Evolutionary conservation across 2,113 vertebrate species (phyloP).

Genomic region (Marmota flaviventris): DNA sequence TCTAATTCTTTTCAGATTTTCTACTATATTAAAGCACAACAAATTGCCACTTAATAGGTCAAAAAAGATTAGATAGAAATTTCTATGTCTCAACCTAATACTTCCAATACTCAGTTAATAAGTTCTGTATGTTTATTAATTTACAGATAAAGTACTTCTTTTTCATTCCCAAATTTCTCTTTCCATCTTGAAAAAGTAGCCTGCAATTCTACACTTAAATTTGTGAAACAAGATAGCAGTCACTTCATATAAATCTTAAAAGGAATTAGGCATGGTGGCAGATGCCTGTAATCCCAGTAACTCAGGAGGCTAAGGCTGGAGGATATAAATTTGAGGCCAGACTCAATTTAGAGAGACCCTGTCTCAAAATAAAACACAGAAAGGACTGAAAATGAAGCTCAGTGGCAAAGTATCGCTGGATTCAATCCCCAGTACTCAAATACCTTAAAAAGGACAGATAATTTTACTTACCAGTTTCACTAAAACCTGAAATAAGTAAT

Average conservation of each 20-base stretch:
- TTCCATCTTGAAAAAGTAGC: neutral
- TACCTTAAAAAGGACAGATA: too few species aligned
- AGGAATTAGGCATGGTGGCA: too few species aligned
- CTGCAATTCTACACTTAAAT: neutral
- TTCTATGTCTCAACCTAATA: neutral
- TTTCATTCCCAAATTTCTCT: neutral
- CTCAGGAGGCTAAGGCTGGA: too few species aligned
- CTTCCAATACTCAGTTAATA: neutral
- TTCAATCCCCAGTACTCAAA: too few species aligned
- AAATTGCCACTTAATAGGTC: neutral
- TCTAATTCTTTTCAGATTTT: constrained; percentile 19
- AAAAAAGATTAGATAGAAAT: neutral
- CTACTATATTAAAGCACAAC: neutral
- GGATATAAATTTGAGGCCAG: too few species aligned
- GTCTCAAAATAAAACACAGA: too few species aligned
- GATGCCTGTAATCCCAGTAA: too few species aligned
- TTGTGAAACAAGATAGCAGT: neutral
- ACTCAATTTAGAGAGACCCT: too few species aligned
- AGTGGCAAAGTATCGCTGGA: too few species aligned
- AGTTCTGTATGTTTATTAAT: neutral
- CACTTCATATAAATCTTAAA: neutral
- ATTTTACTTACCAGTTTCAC: too few species aligned
- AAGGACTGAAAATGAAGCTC: too few species aligned
- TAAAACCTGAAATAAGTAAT: neutral
- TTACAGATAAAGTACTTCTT: neutral